Percentiles rank a stretch among this genome's conserved stretches.
phyloP scores from a whole-genome alignment of 1,140 invertebrate species.

The Drosophila virilis region DNA sequence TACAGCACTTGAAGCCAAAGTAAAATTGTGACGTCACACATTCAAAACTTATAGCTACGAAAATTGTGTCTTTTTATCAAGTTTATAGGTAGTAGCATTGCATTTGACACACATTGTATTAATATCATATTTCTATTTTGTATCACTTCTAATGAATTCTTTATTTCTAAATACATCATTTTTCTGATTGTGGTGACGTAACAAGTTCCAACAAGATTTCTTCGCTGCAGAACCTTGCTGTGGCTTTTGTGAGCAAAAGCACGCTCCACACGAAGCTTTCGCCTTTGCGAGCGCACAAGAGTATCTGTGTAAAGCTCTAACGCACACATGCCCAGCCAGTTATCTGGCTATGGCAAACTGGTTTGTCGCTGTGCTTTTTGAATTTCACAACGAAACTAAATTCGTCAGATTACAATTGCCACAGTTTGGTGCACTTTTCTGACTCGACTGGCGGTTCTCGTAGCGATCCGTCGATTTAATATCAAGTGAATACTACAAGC shows the following conservation, averaged over 20 bases:
- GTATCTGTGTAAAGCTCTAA: constrained; percentile 49
- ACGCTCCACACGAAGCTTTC: background rate
- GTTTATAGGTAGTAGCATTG: background rate
- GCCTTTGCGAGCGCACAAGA: background rate
- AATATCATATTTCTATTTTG: background rate
- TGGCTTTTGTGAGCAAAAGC: constrained; percentile 10
- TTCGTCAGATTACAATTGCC: constrained; percentile 36
- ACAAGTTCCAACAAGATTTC: background rate
- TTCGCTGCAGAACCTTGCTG: constrained; percentile 11
- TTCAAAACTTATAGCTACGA: background rate
- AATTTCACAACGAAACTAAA: constrained; percentile 83
- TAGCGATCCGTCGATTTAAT: constrained; percentile 37
- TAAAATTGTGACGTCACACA: constrained; percentile 16
- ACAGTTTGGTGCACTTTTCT: constrained; percentile 45
- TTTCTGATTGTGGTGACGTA: constrained; percentile 17
- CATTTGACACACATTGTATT: background rate
- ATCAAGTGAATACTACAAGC: constrained; percentile 56
- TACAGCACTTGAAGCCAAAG: background rate
- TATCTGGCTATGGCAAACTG: constrained; percentile 67
- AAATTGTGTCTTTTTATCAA: background rate
- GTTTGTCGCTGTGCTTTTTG: constrained; percentile 71
- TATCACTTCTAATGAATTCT: background rate
- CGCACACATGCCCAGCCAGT: constrained; percentile 26
- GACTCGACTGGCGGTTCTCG: constrained; percentile 8
- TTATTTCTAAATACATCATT: background rate